Conservation (phyloP, 1,140 invertebrate species). For the Zaprionus ornatus region DNA sequence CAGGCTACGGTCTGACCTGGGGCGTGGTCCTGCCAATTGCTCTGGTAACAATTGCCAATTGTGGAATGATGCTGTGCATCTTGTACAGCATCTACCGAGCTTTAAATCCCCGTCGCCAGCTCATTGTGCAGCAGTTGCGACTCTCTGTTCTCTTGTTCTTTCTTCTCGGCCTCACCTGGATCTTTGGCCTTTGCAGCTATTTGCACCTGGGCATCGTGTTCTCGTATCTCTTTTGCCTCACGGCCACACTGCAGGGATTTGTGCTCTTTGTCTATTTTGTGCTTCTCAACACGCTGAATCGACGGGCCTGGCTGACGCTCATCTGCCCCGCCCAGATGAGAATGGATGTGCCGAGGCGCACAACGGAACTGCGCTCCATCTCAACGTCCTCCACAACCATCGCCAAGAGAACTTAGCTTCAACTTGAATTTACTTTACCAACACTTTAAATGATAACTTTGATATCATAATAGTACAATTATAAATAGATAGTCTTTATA, state of each 20-base stretch:
- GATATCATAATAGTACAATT: background rate
- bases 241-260: conserved; percentile 87
- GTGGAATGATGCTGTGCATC: conserved; percentile 85
- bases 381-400: conserved; percentile 11
- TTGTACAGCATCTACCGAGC: conserved; percentile 85
- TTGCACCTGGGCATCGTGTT: conserved; percentile 85
- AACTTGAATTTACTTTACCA: background rate
- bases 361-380: conserved; percentile 20
- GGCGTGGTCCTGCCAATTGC: conserved; percentile 86
- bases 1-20: conserved; percentile 84
- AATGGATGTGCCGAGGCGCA: conserved; percentile 3
- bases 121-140: conserved; percentile 85
- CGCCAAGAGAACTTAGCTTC: background rate
- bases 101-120: conserved; percentile 84
- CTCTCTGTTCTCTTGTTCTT: conserved; percentile 87
- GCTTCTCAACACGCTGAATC: conserved; percentile 86
- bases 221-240: conserved; percentile 87
- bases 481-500: background rate
- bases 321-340: conserved; percentile 1
- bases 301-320: conserved; percentile 84
- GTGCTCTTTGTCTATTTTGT: conserved; percentile 88
- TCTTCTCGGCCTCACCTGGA: conserved; percentile 87
- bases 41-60: conserved; percentile 85
- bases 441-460: background rate
- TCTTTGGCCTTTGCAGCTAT: conserved; percentile 86